Base-by-base conservation (phyloP, 2,113 vertebrate genomes). In the Callaeas wilsoni region DNA sequence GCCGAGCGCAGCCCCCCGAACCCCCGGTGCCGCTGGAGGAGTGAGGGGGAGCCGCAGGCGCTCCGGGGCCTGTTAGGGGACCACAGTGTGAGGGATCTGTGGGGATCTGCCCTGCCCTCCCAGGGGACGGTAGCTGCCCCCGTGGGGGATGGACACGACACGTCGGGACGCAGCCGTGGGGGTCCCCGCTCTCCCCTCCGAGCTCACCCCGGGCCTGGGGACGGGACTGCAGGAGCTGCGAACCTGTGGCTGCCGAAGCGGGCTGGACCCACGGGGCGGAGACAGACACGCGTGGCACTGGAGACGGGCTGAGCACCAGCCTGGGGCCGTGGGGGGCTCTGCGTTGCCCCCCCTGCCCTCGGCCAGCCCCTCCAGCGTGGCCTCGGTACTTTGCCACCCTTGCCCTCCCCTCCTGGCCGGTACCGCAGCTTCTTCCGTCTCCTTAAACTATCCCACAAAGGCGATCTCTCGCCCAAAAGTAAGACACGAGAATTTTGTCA, bases 1-100 rank as follows among this genome's bases (percentile, higher is more conserved):
- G 0, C 25, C 9, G 2, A n/a, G 13, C 1, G 1, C 23, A 35
- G 26, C 12, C 7, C 1, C 21, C 10, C 4, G 12, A 5, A 2
- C 6, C 16, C 6, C 42, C 8, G 16, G 27, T 21, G n/a, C 14
- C 12, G 1, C 2, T 9, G 71, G 14, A 57, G 14, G 32, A 37
- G 32, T 1, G 29, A 27, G 32, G 16, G 21, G 13, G 5, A 62
- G 8, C 23, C 10, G 7, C n/a, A 26, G 46, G 22, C 1, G 0
- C 35, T 33, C 21, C 15, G 7, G 44, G 33, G 12, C 6, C 12
- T 5, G 44, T 20, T 7, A 4, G 1, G 20, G 53, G 8, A 8
- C 16, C 8, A 4, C 10, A 4, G 0, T 16, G 14, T 10, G 39
- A 11, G 11, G 8, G 4, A 16, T 12, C 13, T 32, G n/a, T 44